Evolutionary conservation across 2,113 vertebrate genomes (phyloP).

Genomic region (Pachypanchax playfairii): DNA sequence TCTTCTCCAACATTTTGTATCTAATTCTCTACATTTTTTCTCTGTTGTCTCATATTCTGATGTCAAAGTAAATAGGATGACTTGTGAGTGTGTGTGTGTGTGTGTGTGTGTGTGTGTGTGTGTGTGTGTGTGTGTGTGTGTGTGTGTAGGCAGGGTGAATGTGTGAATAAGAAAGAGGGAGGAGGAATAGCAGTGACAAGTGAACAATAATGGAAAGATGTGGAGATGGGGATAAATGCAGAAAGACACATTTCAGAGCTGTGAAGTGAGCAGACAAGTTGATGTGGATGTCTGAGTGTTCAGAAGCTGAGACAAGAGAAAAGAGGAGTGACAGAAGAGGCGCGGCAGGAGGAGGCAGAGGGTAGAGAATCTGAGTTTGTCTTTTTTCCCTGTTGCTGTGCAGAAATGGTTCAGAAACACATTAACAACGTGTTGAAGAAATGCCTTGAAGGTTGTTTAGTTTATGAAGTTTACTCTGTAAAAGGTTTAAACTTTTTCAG

Average conservation of each 20-base stretch:
- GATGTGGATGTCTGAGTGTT: slow-evolving; percentile 9
- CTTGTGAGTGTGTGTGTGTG: neutral
- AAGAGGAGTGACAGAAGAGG: slow-evolving; percentile 16
- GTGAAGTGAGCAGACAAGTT: slow-evolving; percentile 11
- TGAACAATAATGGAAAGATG: slow-evolving; percentile 42
- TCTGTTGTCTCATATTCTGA: neutral
- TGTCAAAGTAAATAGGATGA: slow-evolving; percentile 13
- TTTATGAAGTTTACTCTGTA: neutral
- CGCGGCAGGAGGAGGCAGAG: slow-evolving; percentile 22
- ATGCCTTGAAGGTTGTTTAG: neutral
- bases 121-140: slow-evolving; percentile 11
- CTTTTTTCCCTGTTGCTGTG: slow-evolving; percentile 6
- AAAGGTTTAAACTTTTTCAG: neutral
- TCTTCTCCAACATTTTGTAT: neutral
- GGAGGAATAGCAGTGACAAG: slow-evolving; percentile 29
- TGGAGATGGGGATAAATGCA: slow-evolving; percentile 23
- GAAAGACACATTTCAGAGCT: slow-evolving; percentile 20
- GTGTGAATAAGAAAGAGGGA: slow-evolving; percentile 27
- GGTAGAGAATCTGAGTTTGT: slow-evolving; percentile 3
- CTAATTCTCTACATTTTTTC: neutral
- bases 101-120: slow-evolving; percentile 5
- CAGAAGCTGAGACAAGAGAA: neutral
- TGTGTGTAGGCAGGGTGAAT: slow-evolving; percentile 27
- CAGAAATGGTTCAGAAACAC: neutral
- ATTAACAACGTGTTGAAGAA: neutral